Conservation (phyloP, 2,888 invertebrate species). For the Ypsolopha scabrella region DNA sequence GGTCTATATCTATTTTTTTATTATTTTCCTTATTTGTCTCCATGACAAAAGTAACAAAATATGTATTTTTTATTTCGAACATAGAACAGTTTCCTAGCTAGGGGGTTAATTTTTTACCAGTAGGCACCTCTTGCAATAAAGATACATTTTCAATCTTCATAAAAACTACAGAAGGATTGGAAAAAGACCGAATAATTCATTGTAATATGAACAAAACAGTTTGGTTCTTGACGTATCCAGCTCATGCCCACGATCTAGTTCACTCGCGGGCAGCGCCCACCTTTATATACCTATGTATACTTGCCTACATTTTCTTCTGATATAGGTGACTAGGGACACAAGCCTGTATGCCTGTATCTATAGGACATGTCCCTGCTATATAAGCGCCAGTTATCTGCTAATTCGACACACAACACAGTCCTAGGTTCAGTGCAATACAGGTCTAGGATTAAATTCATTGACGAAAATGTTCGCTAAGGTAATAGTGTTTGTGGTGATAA, state of each 20-base stretch:
- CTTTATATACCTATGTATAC: conserved; percentile 24
- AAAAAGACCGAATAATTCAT: too few species aligned
- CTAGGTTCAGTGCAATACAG: conserved; percentile 4
- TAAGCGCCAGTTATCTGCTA: conserved; percentile 52
- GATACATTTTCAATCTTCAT: too few species aligned
- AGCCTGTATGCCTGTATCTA: conserved; percentile 32
- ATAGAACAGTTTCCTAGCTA: too few species aligned
- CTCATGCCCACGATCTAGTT: conserved; percentile 30
- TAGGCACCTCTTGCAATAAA: too few species aligned
- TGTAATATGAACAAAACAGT: too few species aligned
- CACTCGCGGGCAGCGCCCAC: conserved; percentile 47
- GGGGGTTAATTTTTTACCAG: too few species aligned
- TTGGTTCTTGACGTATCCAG: conserved; percentile 21
- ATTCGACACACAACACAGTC: conserved; percentile 49
- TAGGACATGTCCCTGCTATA: conserved; percentile 55
- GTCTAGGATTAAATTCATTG: conserved; percentile 2
- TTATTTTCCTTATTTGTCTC: too few species aligned
- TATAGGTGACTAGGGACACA: conserved; percentile 28
- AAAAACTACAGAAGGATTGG: too few species aligned
- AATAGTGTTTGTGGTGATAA: conserved; percentile 16
- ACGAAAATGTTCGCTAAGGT: conserved; percentile 62
- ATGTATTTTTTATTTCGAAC: too few species aligned
- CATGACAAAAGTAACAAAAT: too few species aligned
- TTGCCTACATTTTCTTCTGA: conserved; percentile 34
- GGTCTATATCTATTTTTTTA: too few species aligned